Evolutionary conservation across 23 tunicate species (phyloP), one percentile per base, ranked within the genome.

Genomic region (Styela plicata): DNA sequence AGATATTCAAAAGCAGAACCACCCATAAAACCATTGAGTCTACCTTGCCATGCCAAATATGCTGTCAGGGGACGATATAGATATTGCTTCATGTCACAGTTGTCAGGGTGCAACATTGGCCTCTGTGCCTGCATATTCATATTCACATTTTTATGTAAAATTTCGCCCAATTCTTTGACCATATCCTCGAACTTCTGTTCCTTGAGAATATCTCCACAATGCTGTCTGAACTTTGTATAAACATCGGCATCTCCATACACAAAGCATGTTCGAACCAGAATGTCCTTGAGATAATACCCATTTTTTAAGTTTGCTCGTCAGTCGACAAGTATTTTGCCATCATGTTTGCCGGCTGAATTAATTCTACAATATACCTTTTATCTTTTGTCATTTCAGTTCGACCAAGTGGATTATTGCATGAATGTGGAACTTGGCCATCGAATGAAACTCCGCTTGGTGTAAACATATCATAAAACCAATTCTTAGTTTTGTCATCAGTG

Each of bases 391-490:
- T 84, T 35, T 74, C 65, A 23, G 64, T 36, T 36, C 95, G 71
- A 2, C 91, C 91, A 21, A 87, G 70, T 19, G 91, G 86, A 53
- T 33, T 74, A 74, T 83, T 87, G 79, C 86, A 69, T 1, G 91
- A 83, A 75, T 75, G 71, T 24, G 91, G 91, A 33, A 63, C 44
- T 69, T 66, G 74, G 65, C 91, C 91, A 75, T 87, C 91, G 31
- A 63, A 82, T 19, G 86, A 63, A 0, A 87, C 36, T 2, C 91
- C 91, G 73, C 83, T 23, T 1, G 70, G 70, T 20, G 86, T 83
- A 32, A 29, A 37, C 26, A 25, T 83, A 34, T 87, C 91, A 78
- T 74, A 87, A 87, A 87, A 87, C 91, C 91, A 87, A 18, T 75
- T 69, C 13, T n/a, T 32, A 3, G 77, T 3, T 26, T 33, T 33